These are phyloP conservation scores for Agapornis roseicollis DNA, from an alignment of 2,113 vertebrate genomes.

Conservation along the genomic window DNA sequence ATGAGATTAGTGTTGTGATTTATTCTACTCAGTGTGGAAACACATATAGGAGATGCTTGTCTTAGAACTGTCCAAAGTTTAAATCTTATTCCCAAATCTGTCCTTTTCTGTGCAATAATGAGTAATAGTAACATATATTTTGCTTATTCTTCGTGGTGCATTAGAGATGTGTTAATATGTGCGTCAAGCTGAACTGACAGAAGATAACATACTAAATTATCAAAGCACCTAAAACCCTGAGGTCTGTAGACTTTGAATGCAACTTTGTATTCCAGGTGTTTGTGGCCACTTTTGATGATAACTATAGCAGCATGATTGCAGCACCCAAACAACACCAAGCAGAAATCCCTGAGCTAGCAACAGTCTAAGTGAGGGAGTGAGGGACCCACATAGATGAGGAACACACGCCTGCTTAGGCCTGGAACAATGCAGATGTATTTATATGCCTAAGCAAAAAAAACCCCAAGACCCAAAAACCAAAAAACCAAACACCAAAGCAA, in stretches of 20 bases:
- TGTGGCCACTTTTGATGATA: not conserved
- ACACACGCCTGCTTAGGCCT: accelerated
- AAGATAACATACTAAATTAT: not conserved
- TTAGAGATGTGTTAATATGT: not conserved
- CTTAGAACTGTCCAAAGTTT: not conserved
- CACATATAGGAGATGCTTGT: accelerated
- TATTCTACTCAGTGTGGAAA: not conserved
- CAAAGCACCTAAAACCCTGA: not conserved
- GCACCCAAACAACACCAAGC: not conserved
- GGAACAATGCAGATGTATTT: not conserved
- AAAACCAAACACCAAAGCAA: not conserved
- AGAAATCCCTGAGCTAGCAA: not conserved
- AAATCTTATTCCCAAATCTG: not conserved
- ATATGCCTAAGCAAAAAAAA: not conserved
- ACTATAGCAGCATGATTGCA: not conserved
- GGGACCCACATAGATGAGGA: not conserved
- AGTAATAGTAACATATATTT: not conserved
- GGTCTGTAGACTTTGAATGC: not conserved
- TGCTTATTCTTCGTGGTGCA: not conserved
- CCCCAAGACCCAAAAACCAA: too few species aligned
- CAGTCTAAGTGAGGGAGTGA: not conserved
- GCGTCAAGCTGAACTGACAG: not conserved
- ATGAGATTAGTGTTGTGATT: not conserved
- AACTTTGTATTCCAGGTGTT: accelerated
- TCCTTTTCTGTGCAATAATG: not conserved